Evolutionary conservation across 2,113 vertebrate species (phyloP), one percentile per base, ranked within the genome.

Genomic region (Hylia prasina): DNA sequence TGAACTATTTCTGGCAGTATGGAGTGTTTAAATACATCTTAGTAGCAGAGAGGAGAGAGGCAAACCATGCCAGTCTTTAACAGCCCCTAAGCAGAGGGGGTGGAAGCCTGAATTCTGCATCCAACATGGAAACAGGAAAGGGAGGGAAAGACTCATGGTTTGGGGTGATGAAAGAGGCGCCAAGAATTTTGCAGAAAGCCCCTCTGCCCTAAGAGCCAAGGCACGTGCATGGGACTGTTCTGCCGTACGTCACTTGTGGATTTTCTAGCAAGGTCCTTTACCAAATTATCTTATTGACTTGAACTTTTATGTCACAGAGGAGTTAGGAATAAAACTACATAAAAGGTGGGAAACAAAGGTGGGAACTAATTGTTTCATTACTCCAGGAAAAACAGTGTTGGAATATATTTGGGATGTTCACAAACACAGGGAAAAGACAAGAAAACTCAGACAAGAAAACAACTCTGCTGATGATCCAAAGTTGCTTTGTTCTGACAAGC

Each of bases 11-110:
- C 51, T 79, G 44, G n/a, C 4, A 17, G 23, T 10, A 3, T 11
- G 10, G 14, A 23, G 61, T n/a, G 47, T 66, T 93, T 88, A 90
- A 92, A 82, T 60, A 24, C 37, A 30, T 51, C 70, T 90, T 4
- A 18, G 64, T 2, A 61, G n/a, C 81, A 75, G 69, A 81, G 37
- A 20, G 37, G 48, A 51, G 88, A 64, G 45, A 35, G 42, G 56
- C 37, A 73, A 78, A 65, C 3, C 2, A 15, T 1, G 9, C 42
- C 50, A 47, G 1, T 33, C 28, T 58, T 50, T 50, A 37, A 27
- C 66, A 71, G 9, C 30, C 61, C 0, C 0, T 20, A 2, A 87
- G 60, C 47, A 94, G 9, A 0, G 0, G 0, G 5, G 21, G 4
- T 60, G 54, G 54, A 42, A 65, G 35, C 20, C 50, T n/a, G 13